Base-by-base conservation (phyloP, 2,888 invertebrate species). In the Mystacides longicornis region DNA sequence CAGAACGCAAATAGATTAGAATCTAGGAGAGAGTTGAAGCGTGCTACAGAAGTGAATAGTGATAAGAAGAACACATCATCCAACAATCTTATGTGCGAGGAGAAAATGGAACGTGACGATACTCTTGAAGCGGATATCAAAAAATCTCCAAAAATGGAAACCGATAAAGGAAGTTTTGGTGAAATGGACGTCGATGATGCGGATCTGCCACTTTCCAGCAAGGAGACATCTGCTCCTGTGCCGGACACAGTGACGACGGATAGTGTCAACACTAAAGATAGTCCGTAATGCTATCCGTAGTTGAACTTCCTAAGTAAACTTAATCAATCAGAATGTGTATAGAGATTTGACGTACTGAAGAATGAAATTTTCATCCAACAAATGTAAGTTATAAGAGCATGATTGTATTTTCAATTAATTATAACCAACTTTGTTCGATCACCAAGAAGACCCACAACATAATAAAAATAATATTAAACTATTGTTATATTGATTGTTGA, bases 61-160 rank as follows among this genome's bases (percentile, higher is more conserved):
- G 37, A 3, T 14, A 37, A 37, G 37, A 37, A 37, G 16, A 48
- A 27, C 48, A 52, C 48, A 16, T 23, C 37, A n/a, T 33, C 49
- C 51, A 23, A 51, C 16, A 49, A 46, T 23, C 21, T 57, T 9
- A 57, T 51, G 21, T 57, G 57, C 27, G 54, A 57, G 20, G 57
- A 57, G 22, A 54, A 51, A 23, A 57, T 57, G 57, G 54, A 54
- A 3, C 23, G 46, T 9, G 48, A 54, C 27, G 37, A 51, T 14
- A 43, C 4, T 18, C 45, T 11, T 21, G 9, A 45, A 45, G 21
- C 45, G 3, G 45, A 5, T 20, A 16, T 45, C 18, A 19, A 45
- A 21, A 3, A 20, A 16, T 37, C n/a, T n/a, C n/a, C 16, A 14
- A 45, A 19, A 21, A 45, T 19, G 45, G 45, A 45, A 45, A 3